Evolutionary conservation across 2,888 invertebrate species (phyloP), one percentile per base, ranked within the genome.

Genomic region (Mythimna ferrago): DNA sequence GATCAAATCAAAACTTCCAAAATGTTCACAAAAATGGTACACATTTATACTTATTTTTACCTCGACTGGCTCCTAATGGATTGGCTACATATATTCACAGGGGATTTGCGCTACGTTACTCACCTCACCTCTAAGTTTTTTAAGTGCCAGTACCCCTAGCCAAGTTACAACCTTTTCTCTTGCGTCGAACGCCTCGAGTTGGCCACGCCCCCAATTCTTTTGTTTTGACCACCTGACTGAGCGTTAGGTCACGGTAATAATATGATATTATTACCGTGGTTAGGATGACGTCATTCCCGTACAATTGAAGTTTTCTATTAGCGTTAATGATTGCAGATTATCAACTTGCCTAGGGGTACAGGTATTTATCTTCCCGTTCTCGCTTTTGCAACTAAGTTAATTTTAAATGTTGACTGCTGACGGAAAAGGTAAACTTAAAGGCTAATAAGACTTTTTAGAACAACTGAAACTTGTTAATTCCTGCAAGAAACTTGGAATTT

Each of bases 31-130:
- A 83, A 85, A 85, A 85, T 85, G 71, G 70, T 48, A 60, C 53
- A 69, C 71, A 78, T 84, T 85, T 74, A 79, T 79, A 78, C 56
- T 73, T 79, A 77, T 77, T 75, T 83, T 74, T 80, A 78, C 81
- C 74, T 63, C 53, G 66, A 66, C 41, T 63, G 41, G 19, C 6
- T 66, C 48, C 70, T 80, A 80, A 85, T 86, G 83, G 80, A 85
- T 83, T 80, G 70, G 63, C 58, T 66, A 58, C 71, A 76, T 76
- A 67, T 48, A 74, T 79, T 61, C 65, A 60, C 67, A 61, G 19
- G 67, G 63, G 64, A 64, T 72, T 83, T 68, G 60, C 35, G 58
- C 54, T 58, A 69, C 53, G 64, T 76, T 79, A 68, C 62, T 35
- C 56, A 67, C 61, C 56, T 48, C 48, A 48, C 19, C 48, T 48